Percentiles rank a stretch among this genome's conserved stretches.
These are phyloP conservation scores for Mormyrops attenuatus DNA, from an alignment of 2,797 vertebrate genomes.

Conservation along the genomic window DNA sequence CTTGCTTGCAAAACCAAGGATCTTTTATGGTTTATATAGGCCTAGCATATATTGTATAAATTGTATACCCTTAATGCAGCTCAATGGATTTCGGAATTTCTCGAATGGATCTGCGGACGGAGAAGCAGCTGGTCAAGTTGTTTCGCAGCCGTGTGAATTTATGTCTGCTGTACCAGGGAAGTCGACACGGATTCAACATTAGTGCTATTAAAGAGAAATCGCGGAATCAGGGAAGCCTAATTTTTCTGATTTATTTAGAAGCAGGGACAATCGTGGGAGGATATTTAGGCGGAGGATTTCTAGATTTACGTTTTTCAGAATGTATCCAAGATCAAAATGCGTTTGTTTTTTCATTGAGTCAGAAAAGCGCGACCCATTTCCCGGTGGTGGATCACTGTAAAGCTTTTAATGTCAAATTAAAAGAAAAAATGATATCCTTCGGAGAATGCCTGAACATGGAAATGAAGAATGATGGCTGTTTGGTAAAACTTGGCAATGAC, in stretches of 20 bases:
- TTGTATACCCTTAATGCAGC: background rate
- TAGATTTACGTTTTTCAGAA: accelerated
- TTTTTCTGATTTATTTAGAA: background rate
- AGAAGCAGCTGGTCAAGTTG: background rate
- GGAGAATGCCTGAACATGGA: background rate
- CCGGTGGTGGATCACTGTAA: background rate
- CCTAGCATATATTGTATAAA: background rate
- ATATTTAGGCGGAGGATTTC: background rate
- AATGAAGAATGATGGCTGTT: background rate
- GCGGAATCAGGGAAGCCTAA: background rate
- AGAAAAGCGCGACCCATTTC: background rate
- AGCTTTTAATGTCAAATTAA: background rate
- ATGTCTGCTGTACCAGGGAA: conserved; percentile 22
- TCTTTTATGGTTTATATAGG: background rate
- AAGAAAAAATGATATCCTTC: background rate
- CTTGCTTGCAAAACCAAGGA: background rate
- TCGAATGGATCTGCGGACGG: background rate
- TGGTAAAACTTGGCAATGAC: background rate
- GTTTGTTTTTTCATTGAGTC: conserved; percentile 13
- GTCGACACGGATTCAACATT: background rate
- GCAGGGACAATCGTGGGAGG: conserved; percentile 9
- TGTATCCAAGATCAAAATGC: background rate
- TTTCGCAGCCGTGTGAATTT: background rate
- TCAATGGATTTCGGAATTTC: background rate
- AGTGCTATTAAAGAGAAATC: background rate